Base-by-base conservation (phyloP, 2,113 vertebrate genomes). In the Charadrius vociferus region DNA sequence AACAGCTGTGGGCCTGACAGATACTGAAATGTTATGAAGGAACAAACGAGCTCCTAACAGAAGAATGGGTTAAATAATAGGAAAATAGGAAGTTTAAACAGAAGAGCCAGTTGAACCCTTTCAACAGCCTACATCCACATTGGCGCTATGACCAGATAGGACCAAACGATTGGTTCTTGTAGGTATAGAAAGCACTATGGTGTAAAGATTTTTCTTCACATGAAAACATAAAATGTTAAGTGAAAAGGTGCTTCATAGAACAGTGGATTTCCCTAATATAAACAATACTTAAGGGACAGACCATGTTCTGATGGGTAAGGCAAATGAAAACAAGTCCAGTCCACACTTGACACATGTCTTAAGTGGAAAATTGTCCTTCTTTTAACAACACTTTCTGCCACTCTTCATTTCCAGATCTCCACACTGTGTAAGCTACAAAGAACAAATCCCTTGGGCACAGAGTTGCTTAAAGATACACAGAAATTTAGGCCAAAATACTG, bases 141-240 rank as follows among this genome's bases (percentile, higher is more conserved):
- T 37, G 34, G 39, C 37, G 15, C 20, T 37, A 75, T 30, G 19
- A 80, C 12, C 62, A 83, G 29, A 26, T 0, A 80, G n/a, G 24
- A 91, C 4, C 16, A 85, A 78, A 30, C 24, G 1, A 66, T 49
- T 74, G 8, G 29, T 23, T 85, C 65, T 73, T 74, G 52, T 5
- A 74, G 1, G 0, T 47, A 6, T 1, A 77, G 59, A 37, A 77
- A 59, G 22, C 0, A 4, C 26, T 7, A 65, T 7, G 2, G 15
- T 22, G 34, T 7, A 47, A 73, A 56, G 34, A 13, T 2, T 23
- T 71, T 49, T 49, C 59, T 37, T 22, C 21, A 56, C 10, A 27
- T 26, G 26, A 73, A 78, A 84, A 70, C 37, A 77, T 9, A 47
- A 90, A 74, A 61, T 18, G 9, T 41, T 41, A 41, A 41, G 39